Evolutionary conservation across 2,888 invertebrate species (phyloP), one percentile per base, ranked within the genome.

Genomic region (Folsomia candida): DNA sequence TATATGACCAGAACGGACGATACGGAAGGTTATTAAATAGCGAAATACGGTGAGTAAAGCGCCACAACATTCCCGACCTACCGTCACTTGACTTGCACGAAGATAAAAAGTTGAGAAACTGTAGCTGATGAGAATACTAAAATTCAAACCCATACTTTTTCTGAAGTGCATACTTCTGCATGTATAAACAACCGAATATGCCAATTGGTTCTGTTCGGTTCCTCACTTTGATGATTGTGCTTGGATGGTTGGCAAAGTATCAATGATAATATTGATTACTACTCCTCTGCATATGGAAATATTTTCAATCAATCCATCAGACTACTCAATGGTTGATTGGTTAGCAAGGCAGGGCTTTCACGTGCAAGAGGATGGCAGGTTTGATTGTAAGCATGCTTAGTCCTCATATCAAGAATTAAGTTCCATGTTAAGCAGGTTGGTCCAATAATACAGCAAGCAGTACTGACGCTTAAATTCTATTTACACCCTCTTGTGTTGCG

Each of bases 71-170:
- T 20, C 18, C 11, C 54, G 54, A 54, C 6, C 4, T 11, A 37
- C 37, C 37, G 37, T 37, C 37, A 37, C 37, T 37, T 37, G 14
- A 37, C 6, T 37, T 37, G 14, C 4, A 37, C 14, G 22, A 54
- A 54, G 54, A 20, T 54, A 54, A 54, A 54, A 20, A 14, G 54
- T 20, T 6, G 11, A 54, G 54, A 22, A 14, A n/a, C 6, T 54
- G 18, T 4, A 54, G n/a, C 54, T 54, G 54, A 54, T 54, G 54
- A 20, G 54, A 54, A 54, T 54, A 54, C 54, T 54, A 54, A 54
- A 54, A 18, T 54, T 6, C 54, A 20, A 22, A 20, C 54, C 18
- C n/a, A n/a, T n/a, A 54, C 54, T 54, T 54, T 54, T 54, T 54
- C 9, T 47, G 47, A 18, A 47, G 9, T 47, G 47, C 9, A 47